Evolutionary conservation across 2,888 invertebrate species (phyloP).

Genomic region (Oasisia sp.): DNA sequence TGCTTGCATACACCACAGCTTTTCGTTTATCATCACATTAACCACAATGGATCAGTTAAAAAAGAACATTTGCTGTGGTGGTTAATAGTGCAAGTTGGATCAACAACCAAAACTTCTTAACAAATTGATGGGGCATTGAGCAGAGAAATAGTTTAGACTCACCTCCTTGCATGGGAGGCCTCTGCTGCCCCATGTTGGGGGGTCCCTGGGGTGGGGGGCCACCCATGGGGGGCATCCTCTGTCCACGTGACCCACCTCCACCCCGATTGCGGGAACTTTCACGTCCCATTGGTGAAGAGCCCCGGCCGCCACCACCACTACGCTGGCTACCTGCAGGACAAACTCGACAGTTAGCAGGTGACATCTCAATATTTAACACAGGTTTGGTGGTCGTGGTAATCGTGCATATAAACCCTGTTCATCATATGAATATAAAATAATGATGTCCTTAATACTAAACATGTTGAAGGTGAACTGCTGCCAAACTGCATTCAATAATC

Average conservation of each 20-base stretch:
- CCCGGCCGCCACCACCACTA: neutral
- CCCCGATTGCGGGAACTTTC: neutral
- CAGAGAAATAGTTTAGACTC: constrained; percentile 24
- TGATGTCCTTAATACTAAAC: too few species aligned
- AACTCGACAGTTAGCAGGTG: neutral
- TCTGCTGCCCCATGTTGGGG: constrained; percentile 30
- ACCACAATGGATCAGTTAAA: too few species aligned
- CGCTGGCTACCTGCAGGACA: neutral
- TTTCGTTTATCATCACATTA: too few species aligned
- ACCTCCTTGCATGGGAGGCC: constrained; percentile 53
- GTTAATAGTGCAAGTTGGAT: neutral
- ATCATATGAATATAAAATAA: too few species aligned
- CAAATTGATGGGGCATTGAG: neutral
- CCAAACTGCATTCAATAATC: too few species aligned
- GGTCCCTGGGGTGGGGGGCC: constrained; percentile 24
- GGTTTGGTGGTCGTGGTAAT: neutral
- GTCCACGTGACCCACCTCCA: neutral
- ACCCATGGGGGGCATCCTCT: constrained; percentile 25
- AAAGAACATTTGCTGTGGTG: too few species aligned
- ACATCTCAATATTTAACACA: neutral
- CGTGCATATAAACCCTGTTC: too few species aligned
- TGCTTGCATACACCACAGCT: too few species aligned
- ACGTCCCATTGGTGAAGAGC: neutral
- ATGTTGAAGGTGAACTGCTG: too few species aligned
- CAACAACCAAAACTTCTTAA: neutral